A percentile compares a stretch with the other conserved stretches of the same genome.
These are phyloP conservation scores for Ostrea edulis DNA, from an alignment of 1,140 invertebrate species.

Conservation along the genomic window DNA sequence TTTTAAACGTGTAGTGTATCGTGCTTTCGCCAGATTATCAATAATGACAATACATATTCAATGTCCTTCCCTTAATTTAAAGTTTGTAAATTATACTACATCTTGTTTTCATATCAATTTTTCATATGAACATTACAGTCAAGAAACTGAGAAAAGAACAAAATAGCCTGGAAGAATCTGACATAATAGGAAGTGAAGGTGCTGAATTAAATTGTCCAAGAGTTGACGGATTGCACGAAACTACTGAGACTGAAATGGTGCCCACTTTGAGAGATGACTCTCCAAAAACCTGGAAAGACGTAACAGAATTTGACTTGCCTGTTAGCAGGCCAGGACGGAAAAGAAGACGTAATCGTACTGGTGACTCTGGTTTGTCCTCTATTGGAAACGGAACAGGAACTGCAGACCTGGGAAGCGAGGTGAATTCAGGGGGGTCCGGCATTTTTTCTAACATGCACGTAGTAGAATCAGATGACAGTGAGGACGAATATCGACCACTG, in stretches of 20 bases:
- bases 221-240: neutral
- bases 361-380: slow-evolving; percentile 43
- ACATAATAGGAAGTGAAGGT: neutral
- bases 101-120: no score
- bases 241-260: neutral
- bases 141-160: neutral
- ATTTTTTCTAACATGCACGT: neutral
- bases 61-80: no score
- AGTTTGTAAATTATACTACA: no score
- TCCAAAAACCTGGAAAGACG: slow-evolving; percentile 33
- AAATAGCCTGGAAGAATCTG: neutral
- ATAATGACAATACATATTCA: no score
- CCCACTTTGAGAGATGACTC: neutral
- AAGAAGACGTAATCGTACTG: slow-evolving; percentile 41
- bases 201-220: neutral
- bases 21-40: no score
- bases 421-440: neutral
- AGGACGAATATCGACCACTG: neutral
- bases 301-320: neutral
- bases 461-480: neutral
- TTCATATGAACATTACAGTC: neutral
- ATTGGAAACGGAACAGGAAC: neutral
- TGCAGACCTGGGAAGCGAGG: neutral
- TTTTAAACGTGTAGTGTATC: no score
- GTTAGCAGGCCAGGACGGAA: neutral